phyloP scores from a whole-genome alignment of 2,113 vertebrate genomes.

The Irena cyanogastra region DNA sequence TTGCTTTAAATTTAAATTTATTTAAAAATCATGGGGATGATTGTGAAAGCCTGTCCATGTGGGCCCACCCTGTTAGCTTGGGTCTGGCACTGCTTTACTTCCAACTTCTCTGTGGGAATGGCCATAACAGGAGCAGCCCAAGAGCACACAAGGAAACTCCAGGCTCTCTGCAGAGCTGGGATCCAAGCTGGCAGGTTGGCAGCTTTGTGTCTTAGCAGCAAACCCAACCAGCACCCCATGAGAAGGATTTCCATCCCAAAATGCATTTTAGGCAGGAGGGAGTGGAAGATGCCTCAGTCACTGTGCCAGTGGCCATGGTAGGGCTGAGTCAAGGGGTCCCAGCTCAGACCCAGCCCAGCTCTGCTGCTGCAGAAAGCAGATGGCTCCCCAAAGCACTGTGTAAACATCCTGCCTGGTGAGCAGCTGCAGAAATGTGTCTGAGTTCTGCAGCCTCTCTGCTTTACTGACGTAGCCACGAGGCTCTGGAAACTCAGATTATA shows the following conservation, averaged over 20 bases:
- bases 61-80: not conserved
- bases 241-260: not conserved
- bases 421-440: not conserved
- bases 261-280: not conserved
- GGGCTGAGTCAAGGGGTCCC: not conserved
- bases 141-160: fast-evolving
- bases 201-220: not conserved
- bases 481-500: not conserved
- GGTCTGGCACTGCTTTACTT: not conserved
- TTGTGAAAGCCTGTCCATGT: fast-evolving
- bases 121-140: not conserved
- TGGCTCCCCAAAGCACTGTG: not conserved
- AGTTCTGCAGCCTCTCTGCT: not conserved
- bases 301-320: fast-evolving
- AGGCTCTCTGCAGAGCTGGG: not conserved
- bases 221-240: not conserved
- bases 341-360: not conserved
- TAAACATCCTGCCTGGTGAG: not conserved
- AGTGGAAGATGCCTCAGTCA: fast-evolving
- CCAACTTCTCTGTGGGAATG: not conserved
- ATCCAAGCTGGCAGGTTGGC: not conserved
- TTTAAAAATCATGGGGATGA: no score
- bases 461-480: not conserved
- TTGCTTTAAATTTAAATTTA: no score
- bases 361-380: not conserved